Conservation (phyloP, 2,888 invertebrate species). For the Folsomia candida region DNA sequence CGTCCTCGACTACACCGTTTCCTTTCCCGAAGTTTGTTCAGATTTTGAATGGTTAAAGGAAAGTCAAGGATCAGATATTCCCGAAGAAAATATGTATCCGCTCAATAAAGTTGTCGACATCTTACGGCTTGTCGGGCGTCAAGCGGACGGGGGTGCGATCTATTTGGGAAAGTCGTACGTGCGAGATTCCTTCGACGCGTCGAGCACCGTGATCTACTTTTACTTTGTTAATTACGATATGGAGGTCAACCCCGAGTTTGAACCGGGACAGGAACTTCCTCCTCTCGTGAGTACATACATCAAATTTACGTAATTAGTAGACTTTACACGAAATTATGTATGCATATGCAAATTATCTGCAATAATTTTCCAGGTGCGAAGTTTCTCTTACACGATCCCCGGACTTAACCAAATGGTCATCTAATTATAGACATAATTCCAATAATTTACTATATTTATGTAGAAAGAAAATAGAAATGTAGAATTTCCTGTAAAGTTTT, state of each 20-base stretch:
- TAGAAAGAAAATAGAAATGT: too few relatives aligned
- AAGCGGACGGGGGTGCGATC: background rate
- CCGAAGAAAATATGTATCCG: background rate
- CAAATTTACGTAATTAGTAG: background rate
- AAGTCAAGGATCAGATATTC: background rate
- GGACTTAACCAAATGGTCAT: too few relatives aligned
- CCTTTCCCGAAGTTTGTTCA: background rate
- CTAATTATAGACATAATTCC: too few relatives aligned
- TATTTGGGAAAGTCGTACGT: background rate
- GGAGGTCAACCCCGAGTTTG: background rate
- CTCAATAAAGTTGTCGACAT: background rate
- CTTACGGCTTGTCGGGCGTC: background rate
- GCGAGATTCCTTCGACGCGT: background rate
- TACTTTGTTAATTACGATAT: background rate
- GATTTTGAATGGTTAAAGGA: background rate
- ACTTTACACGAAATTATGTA: background rate
- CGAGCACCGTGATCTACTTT: background rate
- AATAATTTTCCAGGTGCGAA: background rate
- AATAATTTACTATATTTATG: too few relatives aligned
- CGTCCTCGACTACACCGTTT: background rate
- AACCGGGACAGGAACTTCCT: background rate
- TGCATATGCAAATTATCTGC: background rate
- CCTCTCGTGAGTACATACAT: background rate
- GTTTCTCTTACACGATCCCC: background rate
- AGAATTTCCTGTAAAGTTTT: too few relatives aligned